These are phyloP conservation scores for Neoaliturus tenellus DNA, from an alignment of 2,888 invertebrate species.

Conservation along the genomic window DNA sequence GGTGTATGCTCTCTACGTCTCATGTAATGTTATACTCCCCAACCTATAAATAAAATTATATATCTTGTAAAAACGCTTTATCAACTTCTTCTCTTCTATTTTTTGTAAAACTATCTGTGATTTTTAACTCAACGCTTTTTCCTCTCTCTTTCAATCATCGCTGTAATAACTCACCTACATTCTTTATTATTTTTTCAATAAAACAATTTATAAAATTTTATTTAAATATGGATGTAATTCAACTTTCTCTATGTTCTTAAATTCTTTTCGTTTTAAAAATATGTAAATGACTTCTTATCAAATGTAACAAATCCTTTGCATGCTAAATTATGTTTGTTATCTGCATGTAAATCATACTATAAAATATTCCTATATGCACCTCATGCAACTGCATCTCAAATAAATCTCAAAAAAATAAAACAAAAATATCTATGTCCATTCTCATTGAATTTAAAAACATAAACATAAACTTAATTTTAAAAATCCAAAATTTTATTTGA, in stretches of 20 bases:
- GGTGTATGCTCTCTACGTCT: constrained; percentile 43
- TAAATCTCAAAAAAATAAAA: neutral
- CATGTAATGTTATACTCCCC: constrained; percentile 7
- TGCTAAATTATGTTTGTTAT: neutral
- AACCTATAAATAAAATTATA: neutral
- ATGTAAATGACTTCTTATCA: neutral
- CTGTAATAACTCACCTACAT: constrained; percentile 1
- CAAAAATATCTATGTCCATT: too few species aligned
- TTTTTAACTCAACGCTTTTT: neutral
- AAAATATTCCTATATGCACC: neutral
- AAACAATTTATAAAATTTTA: neutral
- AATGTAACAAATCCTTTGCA: neutral
- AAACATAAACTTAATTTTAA: too few species aligned
- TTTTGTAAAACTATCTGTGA: neutral
- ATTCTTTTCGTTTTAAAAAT: neutral
- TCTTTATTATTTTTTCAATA: neutral
- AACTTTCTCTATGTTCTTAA: neutral
- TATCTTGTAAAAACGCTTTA: neutral
- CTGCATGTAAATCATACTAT: neutral
- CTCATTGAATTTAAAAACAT: neutral
- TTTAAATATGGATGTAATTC: neutral
- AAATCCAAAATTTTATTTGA: neutral
- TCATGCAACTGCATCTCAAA: neutral
- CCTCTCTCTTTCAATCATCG: neutral
- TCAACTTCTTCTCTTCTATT: neutral